These are phyloP conservation scores for Camponotus pennsylvanicus DNA, from an alignment of 1,140 invertebrate genomes.

Conservation along the genomic window DNA sequence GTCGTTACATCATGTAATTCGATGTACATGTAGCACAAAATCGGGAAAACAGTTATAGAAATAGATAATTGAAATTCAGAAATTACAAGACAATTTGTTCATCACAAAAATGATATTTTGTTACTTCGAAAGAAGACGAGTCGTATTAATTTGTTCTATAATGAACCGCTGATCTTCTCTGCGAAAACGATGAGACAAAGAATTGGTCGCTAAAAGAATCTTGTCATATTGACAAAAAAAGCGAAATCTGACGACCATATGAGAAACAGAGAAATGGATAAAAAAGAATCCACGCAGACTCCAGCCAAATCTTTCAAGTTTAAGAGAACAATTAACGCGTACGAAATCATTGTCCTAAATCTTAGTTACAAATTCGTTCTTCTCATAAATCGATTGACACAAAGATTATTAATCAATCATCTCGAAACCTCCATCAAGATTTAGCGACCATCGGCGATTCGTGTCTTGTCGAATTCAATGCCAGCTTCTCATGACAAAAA, in stretches of 20 bases:
- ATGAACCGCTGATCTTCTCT: conserved; percentile 25
- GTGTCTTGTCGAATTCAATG: conserved; percentile 11
- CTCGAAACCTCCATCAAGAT: neutral
- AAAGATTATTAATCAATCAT: neutral
- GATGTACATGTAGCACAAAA: neutral
- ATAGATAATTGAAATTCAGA: neutral
- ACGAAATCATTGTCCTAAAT: conserved; percentile 23
- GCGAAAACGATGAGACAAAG: neutral
- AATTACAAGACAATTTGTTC: neutral
- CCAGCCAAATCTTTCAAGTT: neutral
- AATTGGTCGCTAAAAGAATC: neutral
- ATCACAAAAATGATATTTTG: neutral
- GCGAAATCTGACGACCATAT: conserved; percentile 13
- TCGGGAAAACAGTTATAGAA: neutral
- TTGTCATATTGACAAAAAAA: neutral
- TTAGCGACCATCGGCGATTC: conserved; percentile 11
- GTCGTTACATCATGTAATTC: conserved; percentile 41
- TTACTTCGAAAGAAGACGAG: neutral
- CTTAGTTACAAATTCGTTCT: neutral
- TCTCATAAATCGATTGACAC: neutral
- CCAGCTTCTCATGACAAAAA: neutral
- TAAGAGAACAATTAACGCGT: conserved; percentile 20
- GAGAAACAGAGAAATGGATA: neutral
- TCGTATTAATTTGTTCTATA: neutral
- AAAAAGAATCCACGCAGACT: conserved; percentile 8